These are phyloP conservation scores for Pristionchus maxplancki DNA, from an alignment of 2,888 invertebrate species.

Conservation along the genomic window DNA sequence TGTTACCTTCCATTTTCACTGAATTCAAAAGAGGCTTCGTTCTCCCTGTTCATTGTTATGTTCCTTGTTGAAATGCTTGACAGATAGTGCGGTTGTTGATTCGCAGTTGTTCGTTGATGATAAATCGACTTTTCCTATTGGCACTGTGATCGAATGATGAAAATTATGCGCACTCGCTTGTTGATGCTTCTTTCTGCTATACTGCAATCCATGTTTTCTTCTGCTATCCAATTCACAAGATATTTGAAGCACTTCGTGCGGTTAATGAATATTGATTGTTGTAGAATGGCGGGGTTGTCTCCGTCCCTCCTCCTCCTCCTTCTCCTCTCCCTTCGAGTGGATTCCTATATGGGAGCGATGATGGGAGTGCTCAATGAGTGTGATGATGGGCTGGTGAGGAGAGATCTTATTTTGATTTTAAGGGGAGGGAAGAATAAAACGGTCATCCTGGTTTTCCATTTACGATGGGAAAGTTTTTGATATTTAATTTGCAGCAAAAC, in stretches of 20 bases:
- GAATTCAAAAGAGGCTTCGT: neutral
- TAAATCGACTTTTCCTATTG: neutral
- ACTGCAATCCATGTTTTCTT: neutral
- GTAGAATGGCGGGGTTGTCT: neutral
- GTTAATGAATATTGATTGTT: neutral
- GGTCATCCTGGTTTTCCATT: too few species aligned
- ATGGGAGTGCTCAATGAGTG: constrained; percentile 83
- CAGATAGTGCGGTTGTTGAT: constrained; percentile 52
- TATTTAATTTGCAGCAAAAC: constrained; percentile 80
- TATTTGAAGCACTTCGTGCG: neutral
- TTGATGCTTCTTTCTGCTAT: too few species aligned
- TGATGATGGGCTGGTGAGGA: constrained; percentile 84
- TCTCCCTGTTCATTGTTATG: constrained; percentile 25
- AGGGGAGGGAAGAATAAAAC: neutral
- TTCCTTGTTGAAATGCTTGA: constrained; percentile 51
- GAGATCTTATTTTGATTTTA: too few species aligned
- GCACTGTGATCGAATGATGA: too few species aligned
- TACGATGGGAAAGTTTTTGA: neutral
- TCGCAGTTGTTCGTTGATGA: constrained; percentile 19
- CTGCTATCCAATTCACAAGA: neutral
- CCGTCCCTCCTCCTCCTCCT: neutral
- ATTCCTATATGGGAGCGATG: constrained; percentile 77
- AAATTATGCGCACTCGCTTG: constrained; percentile 12
- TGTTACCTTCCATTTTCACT: neutral
- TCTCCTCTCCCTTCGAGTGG: neutral